Conservation (phyloP, 2,113 vertebrate species). For the Pedionomus torquatus region DNA sequence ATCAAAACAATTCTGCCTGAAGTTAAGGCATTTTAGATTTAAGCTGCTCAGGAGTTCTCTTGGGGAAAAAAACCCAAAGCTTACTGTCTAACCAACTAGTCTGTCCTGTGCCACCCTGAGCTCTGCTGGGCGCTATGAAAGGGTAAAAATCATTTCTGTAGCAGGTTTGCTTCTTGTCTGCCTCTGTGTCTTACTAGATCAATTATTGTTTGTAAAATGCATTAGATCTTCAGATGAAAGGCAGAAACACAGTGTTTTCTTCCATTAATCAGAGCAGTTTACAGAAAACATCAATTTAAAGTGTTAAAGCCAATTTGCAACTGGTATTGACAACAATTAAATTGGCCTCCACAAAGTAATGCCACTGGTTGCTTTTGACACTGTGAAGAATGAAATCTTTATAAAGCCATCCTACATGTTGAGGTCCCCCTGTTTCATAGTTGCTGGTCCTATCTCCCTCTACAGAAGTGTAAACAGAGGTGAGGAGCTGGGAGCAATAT, state of each 20-base stretch:
- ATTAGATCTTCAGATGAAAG: slow-evolving; percentile 35
- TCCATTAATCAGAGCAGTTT: slow-evolving; percentile 56
- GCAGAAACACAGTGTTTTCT: slow-evolving; percentile 25
- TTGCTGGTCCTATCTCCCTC: not conserved
- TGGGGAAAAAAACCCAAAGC: not conserved
- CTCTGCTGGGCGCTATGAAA: not conserved
- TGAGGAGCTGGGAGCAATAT: not conserved
- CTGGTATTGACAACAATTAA: slow-evolving; percentile 46
- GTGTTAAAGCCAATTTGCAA: slow-evolving; percentile 56
- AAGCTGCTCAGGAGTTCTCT: not conserved
- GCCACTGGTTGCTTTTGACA: slow-evolving; percentile 17
- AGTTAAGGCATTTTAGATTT: not conserved
- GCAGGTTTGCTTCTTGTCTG: not conserved
- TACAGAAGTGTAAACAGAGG: not conserved
- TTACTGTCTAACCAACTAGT: not conserved
- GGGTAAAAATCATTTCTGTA: not conserved
- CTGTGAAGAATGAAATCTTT: slow-evolving; percentile 41
- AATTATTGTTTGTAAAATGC: slow-evolving; percentile 35
- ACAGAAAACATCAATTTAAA: slow-evolving; percentile 64
- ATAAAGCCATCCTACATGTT: not conserved
- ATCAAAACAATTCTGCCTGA: not conserved
- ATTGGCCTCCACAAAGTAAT: slow-evolving; percentile 23
- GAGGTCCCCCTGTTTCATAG: not conserved
- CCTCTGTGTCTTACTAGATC: not conserved
- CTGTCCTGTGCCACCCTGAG: not conserved